These are phyloP conservation scores for Halocaridina rubra DNA, from an alignment of 2,888 invertebrate genomes.

Conservation along the genomic window DNA sequence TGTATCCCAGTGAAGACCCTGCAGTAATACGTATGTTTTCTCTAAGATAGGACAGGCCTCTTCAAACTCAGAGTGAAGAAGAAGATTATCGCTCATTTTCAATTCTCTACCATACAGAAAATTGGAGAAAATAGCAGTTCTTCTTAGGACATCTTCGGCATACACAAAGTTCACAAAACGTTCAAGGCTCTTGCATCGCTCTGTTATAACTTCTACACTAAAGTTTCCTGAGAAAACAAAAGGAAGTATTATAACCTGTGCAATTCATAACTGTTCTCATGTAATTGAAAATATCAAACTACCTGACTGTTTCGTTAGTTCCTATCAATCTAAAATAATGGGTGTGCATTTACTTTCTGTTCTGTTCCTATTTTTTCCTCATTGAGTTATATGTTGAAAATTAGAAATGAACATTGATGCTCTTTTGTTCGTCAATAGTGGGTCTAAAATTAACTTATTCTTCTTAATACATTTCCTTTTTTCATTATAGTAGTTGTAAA, in stretches of 20 bases:
- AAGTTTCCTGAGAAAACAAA: conserved; percentile 48
- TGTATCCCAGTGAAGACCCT: conserved; percentile 48
- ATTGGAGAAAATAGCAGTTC: conserved; percentile 46
- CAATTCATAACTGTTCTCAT: neutral
- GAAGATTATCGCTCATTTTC: conserved; percentile 27
- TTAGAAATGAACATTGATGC: too few species aligned
- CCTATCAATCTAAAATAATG: too few species aligned
- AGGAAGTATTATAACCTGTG: neutral
- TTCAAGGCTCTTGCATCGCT: conserved; percentile 39
- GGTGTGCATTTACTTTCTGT: too few species aligned
- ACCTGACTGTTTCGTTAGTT: too few species aligned
- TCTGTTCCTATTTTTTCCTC: too few species aligned
- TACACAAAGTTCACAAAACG: conserved; percentile 47
- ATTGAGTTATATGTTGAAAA: too few species aligned
- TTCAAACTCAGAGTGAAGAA: conserved; percentile 55
- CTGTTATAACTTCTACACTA: conserved; percentile 46
- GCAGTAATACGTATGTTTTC: conserved; percentile 39
- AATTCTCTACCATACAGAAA: conserved; percentile 43
- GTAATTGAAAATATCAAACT: neutral
- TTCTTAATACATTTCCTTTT: too few species aligned
- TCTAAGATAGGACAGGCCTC: conserved; percentile 49
- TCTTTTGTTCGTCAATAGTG: too few species aligned
- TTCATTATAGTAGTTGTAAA: too few species aligned
- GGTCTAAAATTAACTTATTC: too few species aligned
- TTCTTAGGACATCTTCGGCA: conserved; percentile 43